These are phyloP conservation scores for Glyphotaelius pellucidus DNA, from an alignment of 2,888 invertebrate genomes.

Conservation along the genomic window DNA sequence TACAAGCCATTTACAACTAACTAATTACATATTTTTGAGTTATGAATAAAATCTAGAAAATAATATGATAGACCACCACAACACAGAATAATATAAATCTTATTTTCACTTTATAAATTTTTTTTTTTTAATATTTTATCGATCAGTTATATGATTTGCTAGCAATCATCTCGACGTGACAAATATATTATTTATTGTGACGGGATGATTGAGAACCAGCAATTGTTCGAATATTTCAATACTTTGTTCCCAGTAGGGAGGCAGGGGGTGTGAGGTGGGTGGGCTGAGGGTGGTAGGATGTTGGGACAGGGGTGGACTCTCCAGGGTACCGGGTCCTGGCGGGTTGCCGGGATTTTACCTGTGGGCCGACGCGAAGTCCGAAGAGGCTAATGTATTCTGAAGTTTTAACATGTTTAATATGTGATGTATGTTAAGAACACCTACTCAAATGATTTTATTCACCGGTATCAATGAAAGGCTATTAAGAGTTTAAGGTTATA, in stretches of 20 bases:
- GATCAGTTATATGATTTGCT: conserved; percentile 2
- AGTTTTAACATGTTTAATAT: background rate
- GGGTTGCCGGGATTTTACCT: background rate
- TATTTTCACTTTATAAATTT: too few relatives aligned
- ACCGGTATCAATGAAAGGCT: background rate
- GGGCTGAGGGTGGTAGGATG: background rate
- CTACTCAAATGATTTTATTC: too few relatives aligned
- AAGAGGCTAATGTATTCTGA: background rate
- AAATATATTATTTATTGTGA: conserved; percentile 16
- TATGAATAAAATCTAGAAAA: background rate
- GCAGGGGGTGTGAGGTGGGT: background rate
- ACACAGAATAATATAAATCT: background rate
- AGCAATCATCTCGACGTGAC: background rate
- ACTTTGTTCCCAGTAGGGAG: background rate
- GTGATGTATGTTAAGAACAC: background rate
- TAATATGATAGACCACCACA: background rate
- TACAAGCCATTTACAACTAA: background rate
- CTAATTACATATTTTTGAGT: background rate
- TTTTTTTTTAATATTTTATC: background rate
- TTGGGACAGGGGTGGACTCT: background rate
- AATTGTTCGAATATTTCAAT: conserved; percentile 21
- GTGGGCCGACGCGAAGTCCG: background rate
- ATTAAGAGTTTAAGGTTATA: too few relatives aligned
- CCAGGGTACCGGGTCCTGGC: background rate
- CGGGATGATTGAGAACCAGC: conserved; percentile 24